A percentile compares a stretch with the other conserved stretches of the same genome.
phyloP scores from a whole-genome alignment of 2,888 invertebrate species.

The Dorcus hopei region DNA sequence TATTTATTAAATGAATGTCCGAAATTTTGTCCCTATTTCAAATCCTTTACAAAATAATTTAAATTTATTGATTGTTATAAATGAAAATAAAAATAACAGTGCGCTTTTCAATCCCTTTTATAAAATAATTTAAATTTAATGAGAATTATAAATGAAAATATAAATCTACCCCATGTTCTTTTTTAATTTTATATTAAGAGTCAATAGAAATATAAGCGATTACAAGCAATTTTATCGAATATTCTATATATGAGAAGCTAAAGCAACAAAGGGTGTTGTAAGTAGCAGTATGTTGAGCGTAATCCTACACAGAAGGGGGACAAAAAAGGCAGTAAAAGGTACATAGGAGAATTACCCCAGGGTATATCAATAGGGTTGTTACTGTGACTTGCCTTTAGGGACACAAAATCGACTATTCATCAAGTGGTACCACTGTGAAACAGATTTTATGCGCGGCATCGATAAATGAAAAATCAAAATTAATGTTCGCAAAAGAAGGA shows the following conservation, averaged over 20 bases:
- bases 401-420: slow-evolving; percentile 26
- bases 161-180: too few relatives aligned
- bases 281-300: slow-evolving; percentile 24
- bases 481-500: too few relatives aligned
- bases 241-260: slow-evolving; percentile 11
- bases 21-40: too few relatives aligned
- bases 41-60: too few relatives aligned
- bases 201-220: too few relatives aligned
- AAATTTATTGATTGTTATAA: too few relatives aligned
- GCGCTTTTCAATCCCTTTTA: too few relatives aligned
- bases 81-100: too few relatives aligned
- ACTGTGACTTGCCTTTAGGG: slow-evolving; percentile 25
- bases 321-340: slow-evolving; percentile 28
- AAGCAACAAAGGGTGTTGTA: slow-evolving; percentile 21
- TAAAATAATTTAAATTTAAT: too few relatives aligned
- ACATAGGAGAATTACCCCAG: slow-evolving; percentile 30
- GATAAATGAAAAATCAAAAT: neutral
- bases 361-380: slow-evolving; percentile 29
- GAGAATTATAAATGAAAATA: too few relatives aligned
- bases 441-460: slow-evolving; percentile 8
- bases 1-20: too few relatives aligned
- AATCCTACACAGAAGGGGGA: slow-evolving; percentile 20
- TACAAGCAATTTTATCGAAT: neutral
- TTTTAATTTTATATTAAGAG: too few relatives aligned
- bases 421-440: slow-evolving; percentile 15